A percentile compares a stretch with the other conserved stretches of the same genome.
phyloP scores from a whole-genome alignment of 2,113 vertebrate species.

The Protobothrops mucrosquamatus region DNA sequence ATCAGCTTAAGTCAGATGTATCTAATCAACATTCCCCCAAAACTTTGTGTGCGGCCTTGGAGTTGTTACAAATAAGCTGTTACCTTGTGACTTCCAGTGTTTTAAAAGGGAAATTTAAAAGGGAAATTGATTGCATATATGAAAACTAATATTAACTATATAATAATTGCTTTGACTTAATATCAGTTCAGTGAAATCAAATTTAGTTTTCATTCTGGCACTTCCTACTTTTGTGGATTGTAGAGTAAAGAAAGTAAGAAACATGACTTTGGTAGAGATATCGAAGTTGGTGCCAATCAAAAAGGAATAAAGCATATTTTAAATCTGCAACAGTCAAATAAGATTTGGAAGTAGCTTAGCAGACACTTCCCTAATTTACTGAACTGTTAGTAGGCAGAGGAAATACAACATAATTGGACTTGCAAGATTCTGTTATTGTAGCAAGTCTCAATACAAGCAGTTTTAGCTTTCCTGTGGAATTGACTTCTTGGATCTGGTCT shows the following conservation, averaged over 20 bases:
- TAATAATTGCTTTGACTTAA: background rate
- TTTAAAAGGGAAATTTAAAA: background rate
- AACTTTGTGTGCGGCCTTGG: background rate
- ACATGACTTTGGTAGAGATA: background rate
- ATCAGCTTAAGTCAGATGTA: background rate
- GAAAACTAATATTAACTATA: background rate
- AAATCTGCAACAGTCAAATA: background rate
- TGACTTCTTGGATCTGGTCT: background rate
- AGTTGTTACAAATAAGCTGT: background rate
- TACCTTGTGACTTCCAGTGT: background rate
- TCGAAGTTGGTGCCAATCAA: background rate
- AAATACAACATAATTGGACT: background rate
- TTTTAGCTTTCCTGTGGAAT: background rate
- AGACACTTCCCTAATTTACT: background rate
- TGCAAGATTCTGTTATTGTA: background rate
- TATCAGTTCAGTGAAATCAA: background rate
- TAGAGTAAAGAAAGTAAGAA: background rate
- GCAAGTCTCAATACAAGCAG: background rate
- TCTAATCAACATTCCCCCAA: background rate
- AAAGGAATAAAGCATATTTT: background rate
- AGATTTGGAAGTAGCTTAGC: background rate
- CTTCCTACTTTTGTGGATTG: background rate
- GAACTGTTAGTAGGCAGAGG: background rate
- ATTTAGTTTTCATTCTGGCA: background rate
- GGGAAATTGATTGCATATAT: background rate